phyloP scores from a whole-genome alignment of 2,888 invertebrate genomes.

The Rhingia campestris region DNA sequence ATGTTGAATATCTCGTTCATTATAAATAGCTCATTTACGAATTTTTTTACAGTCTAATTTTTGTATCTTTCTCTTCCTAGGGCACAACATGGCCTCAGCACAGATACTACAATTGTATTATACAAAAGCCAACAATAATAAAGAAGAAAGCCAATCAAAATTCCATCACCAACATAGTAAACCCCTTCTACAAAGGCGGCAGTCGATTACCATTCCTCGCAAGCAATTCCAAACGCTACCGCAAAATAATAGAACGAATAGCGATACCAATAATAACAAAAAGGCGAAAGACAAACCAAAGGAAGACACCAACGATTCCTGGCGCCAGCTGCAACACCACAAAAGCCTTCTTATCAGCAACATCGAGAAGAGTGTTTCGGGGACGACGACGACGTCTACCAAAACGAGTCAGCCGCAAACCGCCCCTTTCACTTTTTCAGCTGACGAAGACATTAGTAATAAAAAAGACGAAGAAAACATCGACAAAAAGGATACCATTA shows the following conservation, averaged over 20 bases:
- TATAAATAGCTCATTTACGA: neutral
- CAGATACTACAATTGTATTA: slow-evolving; percentile 82
- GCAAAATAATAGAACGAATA: slow-evolving; percentile 41
- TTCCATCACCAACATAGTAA: slow-evolving; percentile 58
- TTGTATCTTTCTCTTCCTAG: slow-evolving; percentile 76
- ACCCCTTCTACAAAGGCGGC: slow-evolving; percentile 43
- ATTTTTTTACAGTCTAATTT: slow-evolving; percentile 25
- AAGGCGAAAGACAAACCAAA: slow-evolving; percentile 19
- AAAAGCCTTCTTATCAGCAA: slow-evolving; percentile 37
- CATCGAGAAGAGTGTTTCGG: slow-evolving; percentile 38
- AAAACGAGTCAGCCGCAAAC: slow-evolving; percentile 19
- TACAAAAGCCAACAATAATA: slow-evolving; percentile 78
- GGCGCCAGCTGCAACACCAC: slow-evolving; percentile 47
- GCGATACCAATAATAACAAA: slow-evolving; percentile 11
- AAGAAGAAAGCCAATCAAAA: slow-evolving; percentile 77
- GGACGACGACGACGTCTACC: slow-evolving; percentile 17
- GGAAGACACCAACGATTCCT: slow-evolving; percentile 15
- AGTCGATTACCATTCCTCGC: slow-evolving; percentile 42
- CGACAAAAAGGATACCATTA: slow-evolving; percentile 52
- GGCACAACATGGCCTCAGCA: slow-evolving; percentile 83
- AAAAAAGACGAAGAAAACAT: slow-evolving; percentile 32
- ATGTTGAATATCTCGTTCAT: too few relatives aligned
- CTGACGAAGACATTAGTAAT: neutral
- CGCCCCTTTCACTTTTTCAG: neutral
- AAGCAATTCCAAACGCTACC: slow-evolving; percentile 41